Conservation (phyloP, 2,113 vertebrate genomes). For the Platysternon megacephalum region DNA sequence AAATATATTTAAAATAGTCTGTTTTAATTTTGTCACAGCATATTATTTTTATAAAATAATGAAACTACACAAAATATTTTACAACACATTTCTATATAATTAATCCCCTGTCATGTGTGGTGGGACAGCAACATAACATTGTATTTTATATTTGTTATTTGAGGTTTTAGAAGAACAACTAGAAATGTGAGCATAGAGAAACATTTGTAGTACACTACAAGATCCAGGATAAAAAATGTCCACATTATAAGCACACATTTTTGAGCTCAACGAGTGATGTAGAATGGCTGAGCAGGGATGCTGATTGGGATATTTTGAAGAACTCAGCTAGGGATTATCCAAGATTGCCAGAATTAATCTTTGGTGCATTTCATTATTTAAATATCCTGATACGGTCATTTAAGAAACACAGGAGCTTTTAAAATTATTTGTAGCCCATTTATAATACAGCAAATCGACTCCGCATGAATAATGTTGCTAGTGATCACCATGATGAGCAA, state of each 20-base stretch:
- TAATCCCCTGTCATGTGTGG: background rate
- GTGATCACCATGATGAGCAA: background rate
- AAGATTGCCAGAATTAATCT: background rate
- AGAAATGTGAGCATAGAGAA: background rate
- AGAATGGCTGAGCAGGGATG: background rate
- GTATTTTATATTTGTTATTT: background rate
- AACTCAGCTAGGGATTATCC: background rate
- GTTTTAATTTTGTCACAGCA: background rate
- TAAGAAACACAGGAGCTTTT: background rate
- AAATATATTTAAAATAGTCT: background rate
- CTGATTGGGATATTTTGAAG: background rate
- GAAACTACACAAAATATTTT: background rate
- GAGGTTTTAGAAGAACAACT: background rate
- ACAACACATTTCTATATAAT: background rate
- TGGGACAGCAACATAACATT: background rate
- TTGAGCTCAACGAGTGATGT: background rate
- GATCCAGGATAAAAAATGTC: background rate
- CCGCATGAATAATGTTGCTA: background rate
- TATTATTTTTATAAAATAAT: background rate
- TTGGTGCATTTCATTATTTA: background rate
- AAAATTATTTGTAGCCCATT: background rate
- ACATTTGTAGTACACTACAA: background rate
- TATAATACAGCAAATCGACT: background rate
- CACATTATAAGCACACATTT: background rate
- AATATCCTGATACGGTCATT: background rate